Percentiles rank a stretch among this genome's conserved stretches.
These are phyloP conservation scores for Palythoa grandiflora DNA, from an alignment of 92 coral and sea anemone species.

Conservation along the genomic window DNA sequence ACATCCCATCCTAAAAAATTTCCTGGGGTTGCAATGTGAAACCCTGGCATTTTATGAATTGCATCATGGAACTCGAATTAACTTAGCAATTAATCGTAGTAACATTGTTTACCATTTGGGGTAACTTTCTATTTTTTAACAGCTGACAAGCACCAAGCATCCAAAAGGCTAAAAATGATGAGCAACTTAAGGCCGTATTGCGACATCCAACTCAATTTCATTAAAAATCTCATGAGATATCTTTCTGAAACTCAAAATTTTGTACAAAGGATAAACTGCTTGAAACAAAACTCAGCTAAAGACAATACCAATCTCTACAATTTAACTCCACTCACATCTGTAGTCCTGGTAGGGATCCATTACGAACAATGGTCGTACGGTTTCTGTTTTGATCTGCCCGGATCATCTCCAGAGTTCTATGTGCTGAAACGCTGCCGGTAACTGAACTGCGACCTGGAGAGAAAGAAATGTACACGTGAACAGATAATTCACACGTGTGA, in stretches of 20 bases:
- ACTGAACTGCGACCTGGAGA: constrained; percentile 36
- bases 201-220: neutral
- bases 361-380: constrained; percentile 63
- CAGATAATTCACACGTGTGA: neutral
- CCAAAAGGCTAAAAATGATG: neutral
- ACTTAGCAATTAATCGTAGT: too few relatives aligned
- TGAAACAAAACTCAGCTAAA: neutral
- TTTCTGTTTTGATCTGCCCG: constrained; percentile 50
- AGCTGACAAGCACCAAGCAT: neutral
- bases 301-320: neutral
- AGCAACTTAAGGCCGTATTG: neutral
- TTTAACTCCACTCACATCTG: constrained; percentile 72
- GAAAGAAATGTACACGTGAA: too few relatives aligned
- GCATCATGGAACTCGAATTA: too few relatives aligned
- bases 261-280: neutral
- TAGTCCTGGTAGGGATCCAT: constrained; percentile 73
- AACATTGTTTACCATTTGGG: too few relatives aligned
- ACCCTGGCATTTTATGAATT: too few relatives aligned
- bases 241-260: neutral
- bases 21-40: too few relatives aligned
- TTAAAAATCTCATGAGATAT: neutral
- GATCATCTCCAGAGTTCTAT: constrained; percentile 75
- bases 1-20: too few relatives aligned
- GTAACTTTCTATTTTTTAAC: neutral
- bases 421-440: constrained; percentile 67